Conservation (phyloP, 2,888 invertebrate species). For the Ellobium chinense region DNA sequence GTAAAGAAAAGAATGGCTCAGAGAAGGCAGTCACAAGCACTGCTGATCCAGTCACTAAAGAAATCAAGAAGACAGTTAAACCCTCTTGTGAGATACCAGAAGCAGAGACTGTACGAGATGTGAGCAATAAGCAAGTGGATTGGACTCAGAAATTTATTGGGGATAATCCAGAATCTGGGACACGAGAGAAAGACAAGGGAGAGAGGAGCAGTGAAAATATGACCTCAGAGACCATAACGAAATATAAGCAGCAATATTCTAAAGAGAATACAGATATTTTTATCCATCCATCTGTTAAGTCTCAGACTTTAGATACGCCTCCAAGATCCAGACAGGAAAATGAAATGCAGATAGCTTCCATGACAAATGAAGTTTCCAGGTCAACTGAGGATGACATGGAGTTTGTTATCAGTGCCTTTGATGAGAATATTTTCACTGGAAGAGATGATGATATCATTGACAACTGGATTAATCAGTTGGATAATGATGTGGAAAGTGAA, state of each 20-base stretch:
- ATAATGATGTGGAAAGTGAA: slow-evolving; percentile 20
- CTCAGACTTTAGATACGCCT: not conserved
- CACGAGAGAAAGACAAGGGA: not conserved
- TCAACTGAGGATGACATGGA: slow-evolving; percentile 23
- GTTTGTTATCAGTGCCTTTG: slow-evolving; percentile 28
- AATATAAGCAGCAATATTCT: not conserved
- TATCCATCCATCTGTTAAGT: not conserved
- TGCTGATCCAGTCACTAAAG: not conserved
- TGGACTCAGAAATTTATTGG: slow-evolving; percentile 8
- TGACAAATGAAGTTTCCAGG: not conserved
- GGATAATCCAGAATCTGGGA: not conserved
- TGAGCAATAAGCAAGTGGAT: not conserved
- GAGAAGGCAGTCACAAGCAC: not conserved
- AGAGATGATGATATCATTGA: slow-evolving; percentile 32
- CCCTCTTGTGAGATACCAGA: not conserved
- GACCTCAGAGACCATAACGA: not conserved
- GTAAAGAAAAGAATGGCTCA: not conserved
- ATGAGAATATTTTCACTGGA: slow-evolving; percentile 5
- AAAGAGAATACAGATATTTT: not conserved
- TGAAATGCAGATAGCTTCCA: not conserved
- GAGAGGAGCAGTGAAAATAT: not conserved
- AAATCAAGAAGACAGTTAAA: too few relatives aligned
- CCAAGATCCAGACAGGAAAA: not conserved
- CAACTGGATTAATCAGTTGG: slow-evolving; percentile 7
- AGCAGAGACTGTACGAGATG: not conserved